phyloP scores from a whole-genome alignment of 2,797 vertebrate genomes.

The Ctenopoma multispine region DNA sequence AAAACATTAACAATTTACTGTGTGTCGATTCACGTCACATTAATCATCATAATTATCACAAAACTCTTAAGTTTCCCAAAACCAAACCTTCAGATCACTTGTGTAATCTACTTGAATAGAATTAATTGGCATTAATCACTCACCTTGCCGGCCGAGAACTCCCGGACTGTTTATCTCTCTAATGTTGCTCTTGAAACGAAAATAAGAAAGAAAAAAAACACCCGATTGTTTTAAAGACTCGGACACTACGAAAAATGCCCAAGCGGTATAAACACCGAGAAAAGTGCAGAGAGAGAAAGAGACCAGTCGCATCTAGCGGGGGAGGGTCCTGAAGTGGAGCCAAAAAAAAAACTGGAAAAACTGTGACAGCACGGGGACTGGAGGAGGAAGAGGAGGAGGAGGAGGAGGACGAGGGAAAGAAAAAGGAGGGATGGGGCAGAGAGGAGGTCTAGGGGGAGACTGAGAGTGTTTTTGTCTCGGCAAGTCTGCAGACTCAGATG shows the following conservation, averaged over 20 bases:
- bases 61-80: neutral
- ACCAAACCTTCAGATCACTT: neutral
- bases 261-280: slow-evolving; percentile 40
- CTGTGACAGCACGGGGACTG: slow-evolving; percentile 51
- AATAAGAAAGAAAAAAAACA: neutral
- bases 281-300: slow-evolving; percentile 2
- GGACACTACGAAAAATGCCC: slow-evolving; percentile 16
- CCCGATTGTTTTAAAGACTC: neutral
- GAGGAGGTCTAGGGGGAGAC: slow-evolving; percentile 2
- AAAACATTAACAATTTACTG: neutral
- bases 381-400: neutral
- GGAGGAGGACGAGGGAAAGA: neutral
- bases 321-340: slow-evolving; percentile 64
- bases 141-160: slow-evolving; percentile 47
- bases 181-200: neutral
- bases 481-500: slow-evolving; percentile 7
- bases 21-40: neutral
- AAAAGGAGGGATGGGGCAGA: neutral
- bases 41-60: neutral
- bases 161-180: slow-evolving; percentile 1
- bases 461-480: slow-evolving; percentile 27
- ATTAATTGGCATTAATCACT: slow-evolving; percentile 21
- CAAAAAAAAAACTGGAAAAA: slow-evolving; percentile 49
- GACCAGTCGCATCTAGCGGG: slow-evolving; percentile 50
- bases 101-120: neutral